Percentiles rank a stretch among this genome's conserved stretches.
Conservation (phyloP, 2,113 vertebrate species). For the Grus americana region DNA sequence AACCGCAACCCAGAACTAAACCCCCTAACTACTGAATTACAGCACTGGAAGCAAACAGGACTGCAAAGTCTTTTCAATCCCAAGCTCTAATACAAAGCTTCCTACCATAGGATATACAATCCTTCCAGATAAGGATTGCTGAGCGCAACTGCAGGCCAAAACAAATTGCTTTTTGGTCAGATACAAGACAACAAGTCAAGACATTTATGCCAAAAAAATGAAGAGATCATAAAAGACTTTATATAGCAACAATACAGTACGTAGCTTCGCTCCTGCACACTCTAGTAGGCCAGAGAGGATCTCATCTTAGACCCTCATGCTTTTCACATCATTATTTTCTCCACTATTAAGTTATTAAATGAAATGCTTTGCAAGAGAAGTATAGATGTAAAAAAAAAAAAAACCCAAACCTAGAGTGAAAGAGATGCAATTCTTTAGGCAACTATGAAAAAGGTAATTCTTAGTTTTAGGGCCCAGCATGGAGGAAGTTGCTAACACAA, state of each 20-base stretch:
- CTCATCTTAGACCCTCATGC: background rate
- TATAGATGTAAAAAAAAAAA: background rate
- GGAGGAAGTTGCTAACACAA: background rate
- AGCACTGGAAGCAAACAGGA: background rate
- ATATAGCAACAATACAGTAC: background rate
- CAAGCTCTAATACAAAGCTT: background rate
- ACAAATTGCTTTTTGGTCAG: background rate
- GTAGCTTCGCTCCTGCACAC: background rate
- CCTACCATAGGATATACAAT: rapidly evolving
- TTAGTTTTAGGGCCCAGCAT: background rate
- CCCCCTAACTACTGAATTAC: background rate
- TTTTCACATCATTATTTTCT: background rate
- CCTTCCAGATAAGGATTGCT: background rate
- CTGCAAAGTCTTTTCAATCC: background rate
- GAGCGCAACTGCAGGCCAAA: background rate
- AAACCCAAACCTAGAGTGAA: no score
- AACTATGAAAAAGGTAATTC: background rate
- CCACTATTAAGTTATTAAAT: no score
- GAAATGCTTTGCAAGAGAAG: background rate
- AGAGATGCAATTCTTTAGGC: background rate
- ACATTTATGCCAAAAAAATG: background rate
- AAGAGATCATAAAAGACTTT: background rate
- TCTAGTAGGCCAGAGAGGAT: background rate
- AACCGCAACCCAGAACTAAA: background rate
- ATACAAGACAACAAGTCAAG: background rate